A percentile compares a stretch with the other conserved stretches of the same genome.
Evolutionary conservation across 2,797 vertebrate genomes (phyloP).

Genomic region (Typhlichthys subterraneus): DNA sequence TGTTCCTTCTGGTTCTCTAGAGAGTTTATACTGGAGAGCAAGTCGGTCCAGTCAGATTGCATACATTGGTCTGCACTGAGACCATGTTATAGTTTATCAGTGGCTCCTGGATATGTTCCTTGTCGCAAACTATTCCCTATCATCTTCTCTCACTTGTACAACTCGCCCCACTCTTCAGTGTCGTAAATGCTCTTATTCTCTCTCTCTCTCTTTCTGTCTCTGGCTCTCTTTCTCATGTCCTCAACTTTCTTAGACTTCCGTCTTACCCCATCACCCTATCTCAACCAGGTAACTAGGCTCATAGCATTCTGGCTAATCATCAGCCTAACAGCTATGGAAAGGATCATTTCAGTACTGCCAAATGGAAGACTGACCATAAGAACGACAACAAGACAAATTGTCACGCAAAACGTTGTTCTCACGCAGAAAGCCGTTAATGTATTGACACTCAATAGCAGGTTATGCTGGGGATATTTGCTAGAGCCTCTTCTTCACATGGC

Average conservation of each 20-base stretch:
- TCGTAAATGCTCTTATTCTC: neutral
- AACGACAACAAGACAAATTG: slow-evolving; percentile 7
- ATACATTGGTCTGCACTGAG: too few species aligned
- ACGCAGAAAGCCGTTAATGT: slow-evolving; percentile 5
- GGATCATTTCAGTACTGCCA: slow-evolving; percentile 3
- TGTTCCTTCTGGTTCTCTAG: neutral
- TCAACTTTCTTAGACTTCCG: neutral
- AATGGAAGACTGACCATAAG: neutral
- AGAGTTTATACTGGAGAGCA: neutral
- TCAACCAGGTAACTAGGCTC: neutral
- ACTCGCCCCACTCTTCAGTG: too few species aligned
- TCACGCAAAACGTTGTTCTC: slow-evolving; percentile 17
- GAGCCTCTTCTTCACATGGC: slow-evolving; percentile 6
- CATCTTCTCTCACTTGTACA: too few species aligned
- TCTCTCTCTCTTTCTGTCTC: slow-evolving; percentile 2
- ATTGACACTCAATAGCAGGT: slow-evolving; percentile 14
- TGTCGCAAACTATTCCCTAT: neutral
- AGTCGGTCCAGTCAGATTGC: too few species aligned
- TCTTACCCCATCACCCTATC: slow-evolving; percentile 2
- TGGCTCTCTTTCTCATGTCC: slow-evolving; percentile 4
- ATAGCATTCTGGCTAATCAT: slow-evolving; percentile 15
- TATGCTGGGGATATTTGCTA: slow-evolving; percentile 10
- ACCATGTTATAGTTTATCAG: neutral
- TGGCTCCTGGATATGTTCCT: neutral
- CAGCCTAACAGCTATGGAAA: slow-evolving; percentile 1